These are phyloP conservation scores for Bradysia coprophila DNA, from an alignment of 1,140 invertebrate species.

Conservation along the genomic window DNA sequence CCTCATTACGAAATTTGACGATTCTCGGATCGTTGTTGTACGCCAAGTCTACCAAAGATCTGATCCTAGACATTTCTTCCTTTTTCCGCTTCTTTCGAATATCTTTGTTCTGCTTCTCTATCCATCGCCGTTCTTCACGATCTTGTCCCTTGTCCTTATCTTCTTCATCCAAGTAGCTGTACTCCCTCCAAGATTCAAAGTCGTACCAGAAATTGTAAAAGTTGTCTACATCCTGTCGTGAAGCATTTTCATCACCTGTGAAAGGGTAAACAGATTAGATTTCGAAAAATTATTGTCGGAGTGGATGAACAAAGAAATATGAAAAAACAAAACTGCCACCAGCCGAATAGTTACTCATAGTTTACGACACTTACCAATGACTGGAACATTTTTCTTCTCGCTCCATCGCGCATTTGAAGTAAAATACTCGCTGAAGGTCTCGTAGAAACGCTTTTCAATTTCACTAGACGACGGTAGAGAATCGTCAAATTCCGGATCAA, in stretches of 20 bases:
- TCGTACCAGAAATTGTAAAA: slow-evolving; percentile 92
- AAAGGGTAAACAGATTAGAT: too few species aligned
- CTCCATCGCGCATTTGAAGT: slow-evolving; percentile 86
- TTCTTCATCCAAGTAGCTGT: slow-evolving; percentile 97
- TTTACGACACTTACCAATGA: not conserved
- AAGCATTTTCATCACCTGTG: slow-evolving; percentile 55
- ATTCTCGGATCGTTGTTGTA: slow-evolving; percentile 90
- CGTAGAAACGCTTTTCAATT: slow-evolving; percentile 71
- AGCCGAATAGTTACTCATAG: too few species aligned
- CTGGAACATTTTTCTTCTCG: slow-evolving; percentile 65
- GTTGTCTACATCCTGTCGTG: slow-evolving; percentile 55
- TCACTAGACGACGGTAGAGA: slow-evolving; percentile 54
- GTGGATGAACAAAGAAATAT: too few species aligned
- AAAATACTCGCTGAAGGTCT: slow-evolving; percentile 61
- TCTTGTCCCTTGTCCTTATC: slow-evolving; percentile 95
- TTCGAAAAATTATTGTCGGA: too few species aligned
- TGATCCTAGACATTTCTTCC: slow-evolving; percentile 85
- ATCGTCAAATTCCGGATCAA: slow-evolving; percentile 91
- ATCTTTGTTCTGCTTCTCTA: slow-evolving; percentile 94
- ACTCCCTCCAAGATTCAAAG: slow-evolving; percentile 98
- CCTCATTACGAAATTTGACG: slow-evolving; percentile 79
- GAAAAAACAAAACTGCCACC: too few species aligned
- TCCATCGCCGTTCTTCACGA: slow-evolving; percentile 88
- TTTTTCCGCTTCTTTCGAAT: slow-evolving; percentile 84
- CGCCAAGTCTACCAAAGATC: slow-evolving; percentile 78